A percentile compares a stretch with the other conserved stretches of the same genome.
These are phyloP conservation scores for Hoplias malabaricus DNA, from an alignment of 2,113 vertebrate genomes.

Conservation along the genomic window DNA sequence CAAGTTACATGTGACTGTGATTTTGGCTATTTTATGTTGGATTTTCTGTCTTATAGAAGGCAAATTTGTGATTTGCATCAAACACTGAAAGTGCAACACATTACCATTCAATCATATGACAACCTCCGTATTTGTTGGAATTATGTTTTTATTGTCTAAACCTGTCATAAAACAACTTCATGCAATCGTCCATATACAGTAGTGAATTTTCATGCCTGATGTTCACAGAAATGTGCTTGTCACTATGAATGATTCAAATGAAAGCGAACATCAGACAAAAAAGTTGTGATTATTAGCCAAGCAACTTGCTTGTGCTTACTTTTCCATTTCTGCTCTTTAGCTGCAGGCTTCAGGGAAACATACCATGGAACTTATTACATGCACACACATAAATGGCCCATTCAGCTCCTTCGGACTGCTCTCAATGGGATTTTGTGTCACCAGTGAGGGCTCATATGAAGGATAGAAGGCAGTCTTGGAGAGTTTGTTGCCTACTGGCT, in stretches of 20 bases:
- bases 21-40: no score
- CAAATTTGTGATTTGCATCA: no score
- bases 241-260: slow-evolving; percentile 12
- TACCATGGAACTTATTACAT: slow-evolving; percentile 46
- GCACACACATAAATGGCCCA: slow-evolving; percentile 45
- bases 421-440: slow-evolving; percentile 46
- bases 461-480: slow-evolving; percentile 19
- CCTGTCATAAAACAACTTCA: no score
- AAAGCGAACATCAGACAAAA: slow-evolving; percentile 14
- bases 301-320: slow-evolving; percentile 41
- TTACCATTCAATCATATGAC: no score
- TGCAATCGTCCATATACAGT: no score
- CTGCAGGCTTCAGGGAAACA: slow-evolving; percentile 27
- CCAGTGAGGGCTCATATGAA: slow-evolving; percentile 18
- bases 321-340: slow-evolving; percentile 47
- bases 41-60: no score
- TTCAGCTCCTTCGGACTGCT: slow-evolving; percentile 44
- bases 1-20: no score
- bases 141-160: no score
- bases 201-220: background rate
- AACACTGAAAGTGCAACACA: no score
- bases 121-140: no score
- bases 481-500: background rate
- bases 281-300: slow-evolving; percentile 8
- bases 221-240: background rate